These are phyloP conservation scores for Ptychoptera albimana DNA, from an alignment of 2,888 invertebrate genomes.

Conservation along the genomic window DNA sequence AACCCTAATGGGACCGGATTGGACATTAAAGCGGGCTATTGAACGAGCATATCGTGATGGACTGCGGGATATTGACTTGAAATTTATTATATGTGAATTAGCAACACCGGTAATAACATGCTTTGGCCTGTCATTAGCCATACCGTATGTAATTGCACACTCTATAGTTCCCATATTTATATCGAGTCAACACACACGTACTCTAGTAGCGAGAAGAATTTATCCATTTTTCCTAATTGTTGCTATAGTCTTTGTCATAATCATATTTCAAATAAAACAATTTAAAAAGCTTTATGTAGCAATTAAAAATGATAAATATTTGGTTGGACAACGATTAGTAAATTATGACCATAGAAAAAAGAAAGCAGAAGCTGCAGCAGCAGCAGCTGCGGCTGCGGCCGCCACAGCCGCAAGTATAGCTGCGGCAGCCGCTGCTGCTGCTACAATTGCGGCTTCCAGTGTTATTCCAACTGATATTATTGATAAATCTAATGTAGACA, in stretches of 20 bases:
- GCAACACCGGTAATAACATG: constrained; percentile 80
- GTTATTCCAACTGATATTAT: no score
- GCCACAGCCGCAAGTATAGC: constrained; percentile 12
- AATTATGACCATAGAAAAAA: constrained; percentile 83
- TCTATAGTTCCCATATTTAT: constrained; percentile 54
- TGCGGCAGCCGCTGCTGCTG: constrained; percentile 9
- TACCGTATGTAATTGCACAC: constrained; percentile 86
- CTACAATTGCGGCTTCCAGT: constrained; percentile 8
- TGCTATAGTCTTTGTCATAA: constrained; percentile 47
- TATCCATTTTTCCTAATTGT: constrained; percentile 78
- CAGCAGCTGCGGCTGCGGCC: constrained; percentile 15
- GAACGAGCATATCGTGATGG: constrained; percentile 91
- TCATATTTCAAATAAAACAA: constrained; percentile 78
- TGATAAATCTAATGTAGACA: no score
- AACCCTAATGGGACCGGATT: constrained; percentile 97
- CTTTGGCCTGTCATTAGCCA: constrained; percentile 75
- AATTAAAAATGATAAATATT: constrained; percentile 97
- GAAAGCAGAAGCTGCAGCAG: constrained; percentile 28
- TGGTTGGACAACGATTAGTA: constrained; percentile 89
- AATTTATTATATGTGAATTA: constrained; percentile 67
- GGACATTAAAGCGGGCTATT: constrained; percentile 78
- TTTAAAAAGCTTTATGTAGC: constrained; percentile 91
- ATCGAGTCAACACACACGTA: constrained; percentile 45
- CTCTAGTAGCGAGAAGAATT: constrained; percentile 65
- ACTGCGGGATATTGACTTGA: constrained; percentile 78